A percentile compares a stretch with the other conserved stretches of the same genome.
Evolutionary conservation across 2,113 vertebrate species (phyloP).

Genomic region (Gopherus flavomarginatus): DNA sequence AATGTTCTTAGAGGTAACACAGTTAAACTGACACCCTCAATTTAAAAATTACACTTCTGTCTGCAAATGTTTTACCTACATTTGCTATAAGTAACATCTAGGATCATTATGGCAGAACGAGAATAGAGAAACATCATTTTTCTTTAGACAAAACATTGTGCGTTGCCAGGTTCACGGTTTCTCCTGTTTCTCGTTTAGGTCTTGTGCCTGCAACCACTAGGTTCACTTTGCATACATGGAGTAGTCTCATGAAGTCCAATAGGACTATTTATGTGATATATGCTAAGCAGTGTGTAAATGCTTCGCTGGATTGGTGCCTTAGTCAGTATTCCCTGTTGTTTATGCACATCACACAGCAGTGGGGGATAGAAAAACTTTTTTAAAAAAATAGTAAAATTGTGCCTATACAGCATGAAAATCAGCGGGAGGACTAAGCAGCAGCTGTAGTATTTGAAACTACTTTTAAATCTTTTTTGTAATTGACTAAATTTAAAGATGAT

Average conservation of each 20-base stretch:
- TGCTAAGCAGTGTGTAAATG: background rate
- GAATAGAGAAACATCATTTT: slow-evolving; percentile 3
- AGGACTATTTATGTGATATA: accelerated
- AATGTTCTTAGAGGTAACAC: background rate
- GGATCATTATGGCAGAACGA: accelerated
- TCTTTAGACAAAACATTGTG: background rate
- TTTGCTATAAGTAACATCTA: background rate
- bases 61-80: background rate
- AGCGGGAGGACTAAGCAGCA: background rate
- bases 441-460: background rate
- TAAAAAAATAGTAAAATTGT: background rate
- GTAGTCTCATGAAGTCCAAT: accelerated
- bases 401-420: background rate
- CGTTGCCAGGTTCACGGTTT: background rate
- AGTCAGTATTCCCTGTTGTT: background rate
- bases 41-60: accelerated
- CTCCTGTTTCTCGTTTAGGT: background rate
- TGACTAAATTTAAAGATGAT: background rate
- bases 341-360: background rate
- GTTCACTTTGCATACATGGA: accelerated
- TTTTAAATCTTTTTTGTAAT: background rate
- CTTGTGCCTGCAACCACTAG: background rate
- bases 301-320: background rate
- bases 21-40: background rate
- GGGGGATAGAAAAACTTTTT: background rate